Evolutionary conservation across 1,140 invertebrate genomes (phyloP), one percentile per base, ranked within the genome.

Genomic region (Bombus soroeensis): DNA sequence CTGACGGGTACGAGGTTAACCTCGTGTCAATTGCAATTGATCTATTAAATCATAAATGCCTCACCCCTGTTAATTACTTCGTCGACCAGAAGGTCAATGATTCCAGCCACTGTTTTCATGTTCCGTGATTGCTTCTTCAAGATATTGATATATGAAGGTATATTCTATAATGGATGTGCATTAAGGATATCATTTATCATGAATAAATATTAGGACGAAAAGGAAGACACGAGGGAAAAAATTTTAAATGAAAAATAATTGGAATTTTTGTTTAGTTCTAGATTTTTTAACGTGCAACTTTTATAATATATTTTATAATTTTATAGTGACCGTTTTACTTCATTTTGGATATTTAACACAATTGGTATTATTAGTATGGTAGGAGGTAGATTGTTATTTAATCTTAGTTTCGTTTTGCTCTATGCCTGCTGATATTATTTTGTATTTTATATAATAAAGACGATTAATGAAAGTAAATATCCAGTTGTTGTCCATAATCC

Each of bases 31-130:
- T 81, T 81, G 43, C 68, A 41, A 73, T 34, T 73, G 47, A 81
- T 81, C 79, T 81, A 81, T 81, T 81, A 81, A 73, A 81, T 81
- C 47, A 59, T 71, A 81, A 77, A 39, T 53, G 47, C 37, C 37
- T 73, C 18, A 37, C 28, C 70, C 18, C 25, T 25, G 34, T 18
- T 62, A 70, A 81, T 81, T 81, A 39, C 43, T 71, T 53, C 15
- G 10, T 5, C n/a, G 22, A 47, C 28, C 10, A 9, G 8, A 43
- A n/a, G 18, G 37, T 41, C 70, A n/a, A 12, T 8, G 10, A 53
- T 53, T 53, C 43, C 12, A 53, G 73, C 32, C 32, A 80, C 64
- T 34, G 32, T 39, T 80, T 47, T 34, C 62, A 13, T 12, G 12
- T 34, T 53, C 41, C 32, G 22, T 53, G 47, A 53, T 37, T 34